Conservation (phyloP, 1,140 invertebrate species). For the Cephus cinctus region DNA sequence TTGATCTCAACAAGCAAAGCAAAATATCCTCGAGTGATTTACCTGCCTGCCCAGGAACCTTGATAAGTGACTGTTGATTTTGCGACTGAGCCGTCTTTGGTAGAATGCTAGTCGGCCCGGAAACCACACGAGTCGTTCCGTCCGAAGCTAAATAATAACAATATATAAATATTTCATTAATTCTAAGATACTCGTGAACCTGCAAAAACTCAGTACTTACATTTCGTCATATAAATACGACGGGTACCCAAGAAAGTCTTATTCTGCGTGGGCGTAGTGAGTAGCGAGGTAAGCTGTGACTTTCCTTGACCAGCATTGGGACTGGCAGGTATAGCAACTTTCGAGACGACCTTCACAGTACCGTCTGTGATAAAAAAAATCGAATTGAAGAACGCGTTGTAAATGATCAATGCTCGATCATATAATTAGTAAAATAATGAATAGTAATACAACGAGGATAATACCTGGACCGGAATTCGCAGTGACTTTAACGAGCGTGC, state of each 20-base stretch:
- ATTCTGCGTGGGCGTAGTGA: constrained; percentile 63
- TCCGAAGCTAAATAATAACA: constrained; percentile 59
- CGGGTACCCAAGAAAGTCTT: constrained; percentile 70
- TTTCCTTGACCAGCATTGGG: constrained; percentile 60
- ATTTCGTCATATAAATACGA: constrained; percentile 79
- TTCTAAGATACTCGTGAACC: constrained; percentile 9
- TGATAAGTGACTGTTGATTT: constrained; percentile 51
- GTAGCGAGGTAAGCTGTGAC: constrained; percentile 67
- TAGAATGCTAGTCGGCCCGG: constrained; percentile 59
- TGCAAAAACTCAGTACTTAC: constrained; percentile 35
- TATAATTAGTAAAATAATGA: not conserved
- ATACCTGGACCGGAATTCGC: constrained; percentile 56
- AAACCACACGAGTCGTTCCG: constrained; percentile 73
- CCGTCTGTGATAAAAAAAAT: constrained; percentile 48
- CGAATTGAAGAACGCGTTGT: not conserved
- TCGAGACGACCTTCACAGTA: constrained; percentile 63
- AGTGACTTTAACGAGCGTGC: constrained; percentile 59
- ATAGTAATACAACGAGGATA: constrained; percentile 5
- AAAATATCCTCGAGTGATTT: constrained; percentile 1
- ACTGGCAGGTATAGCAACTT: constrained; percentile 61
- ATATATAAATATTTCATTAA: constrained; percentile 6
- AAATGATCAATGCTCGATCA: not conserved
- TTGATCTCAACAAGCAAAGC: not conserved
- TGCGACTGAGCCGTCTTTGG: constrained; percentile 47
- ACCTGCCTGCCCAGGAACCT: constrained; percentile 37